These are phyloP conservation scores for Alligator mississippiensis DNA, from an alignment of 2,113 vertebrate genomes.

Conservation along the genomic window DNA sequence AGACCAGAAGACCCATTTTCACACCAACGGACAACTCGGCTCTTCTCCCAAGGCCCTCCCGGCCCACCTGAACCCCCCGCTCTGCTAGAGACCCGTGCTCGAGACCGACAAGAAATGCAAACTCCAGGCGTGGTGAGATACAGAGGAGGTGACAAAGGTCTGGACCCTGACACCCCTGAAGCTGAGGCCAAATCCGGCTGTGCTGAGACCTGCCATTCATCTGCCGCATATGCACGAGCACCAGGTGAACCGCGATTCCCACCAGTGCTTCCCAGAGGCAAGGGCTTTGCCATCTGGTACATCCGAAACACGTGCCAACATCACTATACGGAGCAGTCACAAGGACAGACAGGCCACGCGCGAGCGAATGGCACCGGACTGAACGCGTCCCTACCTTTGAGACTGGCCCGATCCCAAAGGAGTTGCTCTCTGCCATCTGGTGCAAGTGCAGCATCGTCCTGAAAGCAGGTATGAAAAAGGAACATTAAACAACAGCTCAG, in stretches of 20 bases:
- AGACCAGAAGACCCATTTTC: neutral
- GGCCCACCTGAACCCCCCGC: neutral
- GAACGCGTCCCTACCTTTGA: constrained; percentile 81
- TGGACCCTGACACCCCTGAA: neutral
- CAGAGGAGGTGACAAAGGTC: neutral
- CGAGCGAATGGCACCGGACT: fast-evolving
- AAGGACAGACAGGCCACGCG: no score
- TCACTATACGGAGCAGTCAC: no score
- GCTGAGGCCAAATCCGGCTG: neutral
- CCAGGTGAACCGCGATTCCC: neutral
- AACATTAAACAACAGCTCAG: neutral
- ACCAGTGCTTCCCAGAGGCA: neutral
- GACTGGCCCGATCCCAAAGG: constrained; percentile 86
- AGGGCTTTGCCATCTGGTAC: neutral
- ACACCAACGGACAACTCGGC: neutral
- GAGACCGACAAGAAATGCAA: neutral
- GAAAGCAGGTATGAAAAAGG: neutral
- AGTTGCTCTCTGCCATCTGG: constrained; percentile 82
- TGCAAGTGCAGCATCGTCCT: constrained; percentile 92
- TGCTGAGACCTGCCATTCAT: neutral
- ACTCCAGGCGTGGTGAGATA: neutral
- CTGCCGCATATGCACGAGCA: no score
- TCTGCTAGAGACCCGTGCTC: no score
- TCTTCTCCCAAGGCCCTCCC: neutral
- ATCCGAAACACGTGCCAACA: neutral